phyloP scores from a whole-genome alignment of 1,140 invertebrate genomes.

The Bombus sylvicola region DNA sequence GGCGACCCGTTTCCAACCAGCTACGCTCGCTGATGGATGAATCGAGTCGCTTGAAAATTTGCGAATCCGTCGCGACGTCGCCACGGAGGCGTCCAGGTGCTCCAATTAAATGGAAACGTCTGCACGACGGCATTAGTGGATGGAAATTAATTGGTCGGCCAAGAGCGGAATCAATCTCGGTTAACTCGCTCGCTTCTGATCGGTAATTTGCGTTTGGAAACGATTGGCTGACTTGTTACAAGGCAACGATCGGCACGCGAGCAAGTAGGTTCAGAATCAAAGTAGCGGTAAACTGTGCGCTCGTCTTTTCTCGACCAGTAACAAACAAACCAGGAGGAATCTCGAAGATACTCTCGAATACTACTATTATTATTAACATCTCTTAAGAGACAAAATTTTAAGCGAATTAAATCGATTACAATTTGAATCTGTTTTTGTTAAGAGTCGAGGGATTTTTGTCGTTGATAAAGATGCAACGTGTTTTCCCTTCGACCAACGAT shows the following conservation, averaged over 20 bases:
- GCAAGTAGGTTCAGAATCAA: background rate
- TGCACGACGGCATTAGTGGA: no score
- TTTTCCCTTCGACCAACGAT: background rate
- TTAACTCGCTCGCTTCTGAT: background rate
- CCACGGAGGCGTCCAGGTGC: background rate
- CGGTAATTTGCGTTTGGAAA: constrained; percentile 13
- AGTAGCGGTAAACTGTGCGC: background rate
- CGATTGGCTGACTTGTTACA: constrained; percentile 5
- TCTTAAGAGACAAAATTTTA: no score
- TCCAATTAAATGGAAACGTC: constrained; percentile 18
- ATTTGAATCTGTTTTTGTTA: no score
- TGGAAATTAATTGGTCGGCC: constrained; percentile 4
- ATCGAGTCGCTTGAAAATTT: constrained; percentile 25
- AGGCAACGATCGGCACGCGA: constrained; percentile 16
- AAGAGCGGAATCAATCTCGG: constrained; percentile 13
- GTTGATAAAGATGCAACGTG: background rate
- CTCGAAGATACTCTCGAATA: no score
- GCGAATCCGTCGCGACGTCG: no score
- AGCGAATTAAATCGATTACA: no score
- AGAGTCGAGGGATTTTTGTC: background rate
- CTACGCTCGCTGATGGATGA: background rate
- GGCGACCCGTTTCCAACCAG: constrained; percentile 40
- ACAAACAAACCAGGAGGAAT: background rate
- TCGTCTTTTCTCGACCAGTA: background rate
- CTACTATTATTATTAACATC: no score